These are phyloP conservation scores for Pithecia hirsuta DNA, from an alignment of 2,797 vertebrate genomes.

Conservation along the genomic window DNA sequence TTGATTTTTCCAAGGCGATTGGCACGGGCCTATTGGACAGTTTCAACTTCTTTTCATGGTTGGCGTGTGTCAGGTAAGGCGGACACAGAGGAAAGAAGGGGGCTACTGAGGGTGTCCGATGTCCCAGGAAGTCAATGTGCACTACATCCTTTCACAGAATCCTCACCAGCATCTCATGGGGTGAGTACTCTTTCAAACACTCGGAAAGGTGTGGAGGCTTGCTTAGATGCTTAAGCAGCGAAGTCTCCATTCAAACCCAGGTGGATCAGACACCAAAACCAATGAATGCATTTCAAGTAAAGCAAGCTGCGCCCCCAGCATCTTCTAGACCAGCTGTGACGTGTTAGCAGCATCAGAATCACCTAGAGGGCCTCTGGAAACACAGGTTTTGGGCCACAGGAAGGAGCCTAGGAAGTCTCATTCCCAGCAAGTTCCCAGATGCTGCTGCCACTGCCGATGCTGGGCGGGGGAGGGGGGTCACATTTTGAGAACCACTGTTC, in stretches of 20 bases:
- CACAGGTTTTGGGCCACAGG: fast-evolving
- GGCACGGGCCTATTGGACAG: not conserved
- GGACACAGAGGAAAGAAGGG: no score
- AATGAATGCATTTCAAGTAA: fast-evolving
- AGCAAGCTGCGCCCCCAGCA: fast-evolving
- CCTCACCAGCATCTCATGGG: fast-evolving
- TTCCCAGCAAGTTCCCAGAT: not conserved
- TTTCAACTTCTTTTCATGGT: fast-evolving
- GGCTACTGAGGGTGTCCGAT: not conserved
- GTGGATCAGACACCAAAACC: fast-evolving
- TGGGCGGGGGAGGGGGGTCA: fast-evolving
- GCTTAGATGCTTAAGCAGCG: not conserved
- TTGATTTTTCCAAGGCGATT: not conserved
- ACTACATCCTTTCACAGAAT: fast-evolving
- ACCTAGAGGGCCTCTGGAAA: no score
- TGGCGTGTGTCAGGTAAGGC: fast-evolving
- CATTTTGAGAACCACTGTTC: not conserved
- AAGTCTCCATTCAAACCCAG: not conserved
- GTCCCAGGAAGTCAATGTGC: fast-evolving
- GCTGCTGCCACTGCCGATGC: not conserved
- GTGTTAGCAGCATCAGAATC: not conserved
- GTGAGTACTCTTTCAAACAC: fast-evolving
- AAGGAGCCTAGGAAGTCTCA: not conserved
- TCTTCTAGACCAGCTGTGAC: not conserved
- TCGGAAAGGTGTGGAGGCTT: not conserved